Percentiles rank a stretch among this genome's conserved stretches.
phyloP scores from a whole-genome alignment of 2,797 vertebrate genomes.

The Sciaenops ocellatus region DNA sequence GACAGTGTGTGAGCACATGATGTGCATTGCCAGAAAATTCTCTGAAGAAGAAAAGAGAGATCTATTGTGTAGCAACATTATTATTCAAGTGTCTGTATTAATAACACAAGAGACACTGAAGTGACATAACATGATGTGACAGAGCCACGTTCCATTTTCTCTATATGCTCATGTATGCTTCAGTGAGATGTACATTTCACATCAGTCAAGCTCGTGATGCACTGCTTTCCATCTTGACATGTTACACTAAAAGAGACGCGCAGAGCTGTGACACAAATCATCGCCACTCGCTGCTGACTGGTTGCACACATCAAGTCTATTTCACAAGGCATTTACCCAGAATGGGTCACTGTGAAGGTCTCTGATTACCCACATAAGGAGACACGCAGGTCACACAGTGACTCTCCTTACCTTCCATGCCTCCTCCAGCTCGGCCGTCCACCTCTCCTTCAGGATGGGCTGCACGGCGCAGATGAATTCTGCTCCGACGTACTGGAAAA shows the following conservation, averaged over 20 bases:
- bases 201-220: conserved; percentile 37
- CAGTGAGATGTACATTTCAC: conserved; percentile 40
- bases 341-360: not conserved
- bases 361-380: conserved; percentile 1
- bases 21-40: not conserved
- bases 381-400: not conserved
- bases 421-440: conserved; percentile 85
- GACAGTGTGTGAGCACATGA: no score
- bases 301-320: conserved; percentile 4
- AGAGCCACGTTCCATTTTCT: conserved; percentile 33
- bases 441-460: conserved; percentile 86
- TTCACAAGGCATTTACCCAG: conserved; percentile 13
- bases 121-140: conserved; percentile 52
- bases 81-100: conserved; percentile 4
- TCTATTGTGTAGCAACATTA: not conserved
- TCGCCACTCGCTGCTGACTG: not conserved
- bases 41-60: not conserved
- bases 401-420: conserved; percentile 84
- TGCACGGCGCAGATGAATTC: conserved; percentile 87
- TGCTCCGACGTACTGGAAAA: conserved; percentile 84
- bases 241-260: conserved; percentile 21
- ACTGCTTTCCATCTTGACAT: conserved; percentile 31
- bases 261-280: not conserved
- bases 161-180: conserved; percentile 30
- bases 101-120: not conserved